Conservation (phyloP, 1,140 invertebrate species). For the Akabosia matsudoensis region DNA sequence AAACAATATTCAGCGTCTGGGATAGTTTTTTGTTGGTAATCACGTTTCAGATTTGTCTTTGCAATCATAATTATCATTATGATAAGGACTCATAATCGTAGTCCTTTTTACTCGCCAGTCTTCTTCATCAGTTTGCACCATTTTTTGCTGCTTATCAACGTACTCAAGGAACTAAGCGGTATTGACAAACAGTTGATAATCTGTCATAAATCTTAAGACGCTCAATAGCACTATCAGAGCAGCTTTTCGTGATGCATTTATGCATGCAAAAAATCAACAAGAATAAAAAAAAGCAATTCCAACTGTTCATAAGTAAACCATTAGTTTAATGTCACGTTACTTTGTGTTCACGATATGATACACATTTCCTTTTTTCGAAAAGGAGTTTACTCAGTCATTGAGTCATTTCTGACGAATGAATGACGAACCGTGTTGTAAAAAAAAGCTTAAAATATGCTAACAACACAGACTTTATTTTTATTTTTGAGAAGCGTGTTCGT, state of each 20-base stretch:
- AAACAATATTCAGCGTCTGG: not conserved
- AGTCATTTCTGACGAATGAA: not conserved
- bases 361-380: not conserved
- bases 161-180: not conserved
- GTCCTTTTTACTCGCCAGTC: too few relatives aligned
- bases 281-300: too few relatives aligned
- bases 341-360: not conserved
- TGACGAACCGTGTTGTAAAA: not conserved
- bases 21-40: not conserved
- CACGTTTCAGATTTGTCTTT: not conserved
- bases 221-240: too few relatives aligned
- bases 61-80: not conserved
- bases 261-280: too few relatives aligned
- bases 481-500: not conserved
- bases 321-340: constrained; percentile 3
- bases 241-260: too few relatives aligned
- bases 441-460: too few relatives aligned
- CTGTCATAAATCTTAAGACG: too few relatives aligned
- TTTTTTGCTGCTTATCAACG: not conserved
- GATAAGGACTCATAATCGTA: not conserved
- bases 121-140: too few relatives aligned
- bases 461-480: too few relatives aligned
- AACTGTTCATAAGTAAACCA: not conserved
- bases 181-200: not conserved
- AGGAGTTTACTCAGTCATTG: not conserved